Percentiles rank a stretch among this genome's conserved stretches.
phyloP scores from a whole-genome alignment of 1,140 invertebrate species.

The Geopemphigus sp. region DNA sequence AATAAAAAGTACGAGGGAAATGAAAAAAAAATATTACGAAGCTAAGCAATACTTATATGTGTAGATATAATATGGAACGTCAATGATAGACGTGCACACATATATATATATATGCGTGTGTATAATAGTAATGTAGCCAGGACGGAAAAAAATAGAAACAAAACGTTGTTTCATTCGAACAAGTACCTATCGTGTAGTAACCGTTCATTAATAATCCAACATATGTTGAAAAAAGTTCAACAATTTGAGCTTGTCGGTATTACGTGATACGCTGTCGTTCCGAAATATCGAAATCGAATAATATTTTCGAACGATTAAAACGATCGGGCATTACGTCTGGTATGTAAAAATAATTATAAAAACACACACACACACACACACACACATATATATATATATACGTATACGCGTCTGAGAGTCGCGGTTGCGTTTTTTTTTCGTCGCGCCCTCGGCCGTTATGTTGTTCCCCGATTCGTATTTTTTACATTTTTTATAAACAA shows the following conservation, averaged over 20 bases:
- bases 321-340: neutral
- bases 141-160: neutral
- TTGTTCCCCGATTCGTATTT: neutral
- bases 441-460: too few relatives aligned
- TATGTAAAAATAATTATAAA: conserved; percentile 9
- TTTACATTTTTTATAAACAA: neutral
- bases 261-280: neutral
- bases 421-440: conserved; percentile 4
- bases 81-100: too few relatives aligned
- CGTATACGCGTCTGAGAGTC: neutral
- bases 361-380: too few relatives aligned
- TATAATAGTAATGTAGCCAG: neutral
- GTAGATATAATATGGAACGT: neutral
- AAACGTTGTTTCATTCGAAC: neutral
- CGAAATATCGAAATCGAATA: conserved; percentile 17
- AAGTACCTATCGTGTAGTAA: neutral
- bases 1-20: neutral
- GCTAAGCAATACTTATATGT: neutral
- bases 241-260: neutral
- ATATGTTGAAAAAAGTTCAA: neutral
- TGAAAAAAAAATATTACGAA: neutral
- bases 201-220: neutral
- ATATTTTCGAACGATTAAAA: neutral
- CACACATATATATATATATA: too few relatives aligned
- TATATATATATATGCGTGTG: too few relatives aligned